Percentiles rank a stretch among this genome's conserved stretches.
phyloP scores from a whole-genome alignment of 2,797 vertebrate genomes.

The Poeciliopsis presidionis region DNA sequence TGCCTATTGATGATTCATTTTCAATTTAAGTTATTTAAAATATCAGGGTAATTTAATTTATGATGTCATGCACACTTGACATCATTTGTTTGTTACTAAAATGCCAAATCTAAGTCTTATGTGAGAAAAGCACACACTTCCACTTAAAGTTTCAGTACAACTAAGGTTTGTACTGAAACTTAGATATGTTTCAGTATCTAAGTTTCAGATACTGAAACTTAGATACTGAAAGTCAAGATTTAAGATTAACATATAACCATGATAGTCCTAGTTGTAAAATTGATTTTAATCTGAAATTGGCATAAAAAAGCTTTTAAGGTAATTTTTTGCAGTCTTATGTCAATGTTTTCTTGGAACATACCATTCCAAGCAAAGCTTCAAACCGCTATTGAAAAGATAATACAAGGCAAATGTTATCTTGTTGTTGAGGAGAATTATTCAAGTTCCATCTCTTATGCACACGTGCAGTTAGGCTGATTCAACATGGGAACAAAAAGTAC shows the following conservation, averaged over 20 bases:
- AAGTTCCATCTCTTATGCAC: conserved; percentile 35
- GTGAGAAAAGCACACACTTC: not conserved
- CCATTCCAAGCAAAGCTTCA: conserved; percentile 3
- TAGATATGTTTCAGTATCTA: no score
- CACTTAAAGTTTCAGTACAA: not conserved
- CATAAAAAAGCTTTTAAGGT: not conserved
- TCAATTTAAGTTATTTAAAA: not conserved
- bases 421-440: conserved; percentile 29
- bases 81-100: not conserved
- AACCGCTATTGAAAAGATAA: conserved; percentile 18
- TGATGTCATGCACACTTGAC: not conserved
- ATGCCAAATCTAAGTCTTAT: not conserved
- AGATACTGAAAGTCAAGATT: not conserved
- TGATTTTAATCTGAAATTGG: not conserved
- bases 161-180: no score
- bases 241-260: not conserved
- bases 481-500: conserved; percentile 27
- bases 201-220: no score
- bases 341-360: not conserved
- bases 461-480: conserved; percentile 19
- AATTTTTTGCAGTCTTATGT: conserved; percentile 1
- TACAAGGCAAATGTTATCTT: conserved; percentile 25
- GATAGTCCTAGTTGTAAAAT: not conserved
- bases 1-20: not conserved
- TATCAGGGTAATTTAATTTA: not conserved